A percentile compares a stretch with the other conserved stretches of the same genome.
Evolutionary conservation across 35 echinoderm and acorn worm genomes (phyloP).

Genomic region (Lytechinus variegatus): DNA sequence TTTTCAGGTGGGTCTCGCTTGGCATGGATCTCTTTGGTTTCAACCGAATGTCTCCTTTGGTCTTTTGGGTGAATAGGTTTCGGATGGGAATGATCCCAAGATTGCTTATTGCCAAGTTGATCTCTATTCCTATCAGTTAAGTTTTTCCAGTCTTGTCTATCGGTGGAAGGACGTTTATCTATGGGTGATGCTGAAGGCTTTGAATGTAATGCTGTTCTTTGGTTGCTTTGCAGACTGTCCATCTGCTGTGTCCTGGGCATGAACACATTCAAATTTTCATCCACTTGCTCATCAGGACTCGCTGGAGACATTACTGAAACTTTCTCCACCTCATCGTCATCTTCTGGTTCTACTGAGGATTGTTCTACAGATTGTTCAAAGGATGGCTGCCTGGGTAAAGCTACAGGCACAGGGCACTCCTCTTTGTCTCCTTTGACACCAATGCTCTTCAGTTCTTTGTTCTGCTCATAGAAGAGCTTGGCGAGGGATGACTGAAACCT

Average conservation of each 20-base stretch:
- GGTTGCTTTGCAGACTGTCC: background rate
- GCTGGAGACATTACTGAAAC: background rate
- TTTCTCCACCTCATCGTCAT: background rate
- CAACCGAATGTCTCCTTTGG: background rate
- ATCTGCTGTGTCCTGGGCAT: background rate
- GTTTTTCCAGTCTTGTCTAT: background rate
- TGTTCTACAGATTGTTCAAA: background rate
- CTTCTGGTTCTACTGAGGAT: background rate
- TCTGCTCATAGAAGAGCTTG: constrained; percentile 32
- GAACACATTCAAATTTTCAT: background rate
- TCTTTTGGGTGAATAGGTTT: background rate
- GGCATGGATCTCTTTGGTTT: background rate
- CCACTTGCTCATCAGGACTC: background rate
- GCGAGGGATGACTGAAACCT: constrained; percentile 42
- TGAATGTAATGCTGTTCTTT: background rate
- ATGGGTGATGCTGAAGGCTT: background rate
- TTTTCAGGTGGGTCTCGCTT: background rate
- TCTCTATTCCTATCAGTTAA: background rate
- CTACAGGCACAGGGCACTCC: background rate
- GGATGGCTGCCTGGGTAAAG: background rate
- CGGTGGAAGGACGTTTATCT: background rate
- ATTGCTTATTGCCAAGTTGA: background rate
- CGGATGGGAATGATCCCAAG: background rate
- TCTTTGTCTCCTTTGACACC: constrained; percentile 20
- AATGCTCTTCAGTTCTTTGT: background rate